A percentile compares a stretch with the other conserved stretches of the same genome.
phyloP scores from a whole-genome alignment of 1,140 invertebrate genomes.

The Drosophila mojavensis region DNA sequence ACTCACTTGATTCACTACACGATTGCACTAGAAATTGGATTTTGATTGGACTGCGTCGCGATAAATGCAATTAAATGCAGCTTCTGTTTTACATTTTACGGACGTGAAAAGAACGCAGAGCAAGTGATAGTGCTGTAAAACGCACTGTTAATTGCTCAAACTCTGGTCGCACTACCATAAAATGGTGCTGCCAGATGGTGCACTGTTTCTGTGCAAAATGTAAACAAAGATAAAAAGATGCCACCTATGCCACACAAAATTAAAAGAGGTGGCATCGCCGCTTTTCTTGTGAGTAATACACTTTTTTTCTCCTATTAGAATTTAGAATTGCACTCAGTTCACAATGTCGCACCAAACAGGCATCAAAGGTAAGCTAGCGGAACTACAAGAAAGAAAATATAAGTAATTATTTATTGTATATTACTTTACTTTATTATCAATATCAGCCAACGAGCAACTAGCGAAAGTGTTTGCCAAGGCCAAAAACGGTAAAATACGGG shows the following conservation, averaged over 20 bases:
- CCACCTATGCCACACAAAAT: slow-evolving; percentile 12
- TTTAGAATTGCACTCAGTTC: slow-evolving; percentile 40
- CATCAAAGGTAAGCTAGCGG: slow-evolving; percentile 85
- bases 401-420: not conserved
- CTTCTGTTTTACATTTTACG: slow-evolving; percentile 72
- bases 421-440: not conserved
- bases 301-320: slow-evolving; percentile 47
- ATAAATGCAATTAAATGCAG: slow-evolving; percentile 70
- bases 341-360: slow-evolving; percentile 92
- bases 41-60: slow-evolving; percentile 31
- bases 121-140: slow-evolving; percentile 32
- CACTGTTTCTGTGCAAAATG: slow-evolving; percentile 20
- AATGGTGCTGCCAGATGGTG: slow-evolving; percentile 14
- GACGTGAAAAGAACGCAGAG: slow-evolving; percentile 57
- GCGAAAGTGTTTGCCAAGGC: slow-evolving; percentile 93
- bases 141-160: not conserved
- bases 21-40: slow-evolving; percentile 62
- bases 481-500: slow-evolving; percentile 90
- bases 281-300: slow-evolving; percentile 64
- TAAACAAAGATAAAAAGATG: slow-evolving; percentile 35
- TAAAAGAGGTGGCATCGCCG: slow-evolving; percentile 26
- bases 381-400: not conserved
- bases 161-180: slow-evolving; percentile 28
- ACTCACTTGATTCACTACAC: slow-evolving; percentile 70
- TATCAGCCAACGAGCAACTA: slow-evolving; percentile 90